Conservation (phyloP, 2,888 invertebrate genomes). For the Mechanitis mazaeus region DNA sequence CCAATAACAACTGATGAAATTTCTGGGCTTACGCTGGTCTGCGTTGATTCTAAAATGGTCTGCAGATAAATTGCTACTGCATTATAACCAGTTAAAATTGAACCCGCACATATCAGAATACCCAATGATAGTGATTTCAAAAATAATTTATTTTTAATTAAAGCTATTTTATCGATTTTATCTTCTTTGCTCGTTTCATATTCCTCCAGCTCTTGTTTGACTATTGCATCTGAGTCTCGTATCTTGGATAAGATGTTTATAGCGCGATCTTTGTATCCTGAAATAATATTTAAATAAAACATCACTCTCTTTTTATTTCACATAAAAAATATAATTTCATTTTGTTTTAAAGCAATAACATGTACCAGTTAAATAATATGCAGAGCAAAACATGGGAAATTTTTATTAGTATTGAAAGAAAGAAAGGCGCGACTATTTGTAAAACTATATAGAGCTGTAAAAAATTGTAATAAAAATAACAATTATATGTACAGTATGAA, state of each 20-base stretch:
- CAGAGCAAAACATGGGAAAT: too few species aligned
- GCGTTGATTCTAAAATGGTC: conserved; percentile 48
- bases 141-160: conserved; percentile 36
- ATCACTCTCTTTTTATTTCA: not conserved
- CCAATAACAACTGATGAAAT: conserved; percentile 51
- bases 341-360: too few species aligned
- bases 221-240: conserved; percentile 45
- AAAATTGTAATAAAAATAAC: too few species aligned
- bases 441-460: too few species aligned
- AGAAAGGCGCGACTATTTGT: too few species aligned
- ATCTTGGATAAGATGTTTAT: conserved; percentile 43
- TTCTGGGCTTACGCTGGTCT: conserved; percentile 47
- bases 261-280: conserved; percentile 47
- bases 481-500: too few species aligned
- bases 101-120: conserved; percentile 32
- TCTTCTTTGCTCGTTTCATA: conserved; percentile 34
- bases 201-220: conserved; percentile 48
- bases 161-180: conserved; percentile 25
- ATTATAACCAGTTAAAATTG: conserved; percentile 47
- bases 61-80: conserved; percentile 52
- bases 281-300: conserved; percentile 9
- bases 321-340: too few species aligned
- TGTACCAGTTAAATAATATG: too few species aligned
- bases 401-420: too few species aligned
- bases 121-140: conserved; percentile 37